phyloP scores from a whole-genome alignment of 2,113 vertebrate species.

The Microtus richardsoni region DNA sequence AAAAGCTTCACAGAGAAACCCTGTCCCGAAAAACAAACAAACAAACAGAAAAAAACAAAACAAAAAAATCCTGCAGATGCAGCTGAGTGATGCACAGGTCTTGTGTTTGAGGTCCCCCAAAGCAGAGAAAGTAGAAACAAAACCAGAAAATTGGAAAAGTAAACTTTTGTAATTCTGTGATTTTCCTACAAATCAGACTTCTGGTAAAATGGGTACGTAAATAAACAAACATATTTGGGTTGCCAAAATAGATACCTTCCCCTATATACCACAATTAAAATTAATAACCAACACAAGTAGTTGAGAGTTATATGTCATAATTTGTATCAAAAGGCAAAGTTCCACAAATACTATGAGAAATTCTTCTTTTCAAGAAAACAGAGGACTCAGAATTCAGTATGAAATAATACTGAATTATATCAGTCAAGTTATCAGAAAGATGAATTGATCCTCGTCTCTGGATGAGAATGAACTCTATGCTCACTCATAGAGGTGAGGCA shows the following conservation, averaged over 20 bases:
- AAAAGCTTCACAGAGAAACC: too few relatives aligned
- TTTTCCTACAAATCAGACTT: not conserved
- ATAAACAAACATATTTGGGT: slow-evolving; percentile 8
- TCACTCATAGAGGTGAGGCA: not conserved
- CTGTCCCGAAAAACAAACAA: too few relatives aligned
- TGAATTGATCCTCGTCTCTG: not conserved
- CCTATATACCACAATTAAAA: slow-evolving; percentile 18
- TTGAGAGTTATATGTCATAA: not conserved
- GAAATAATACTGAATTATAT: not conserved
- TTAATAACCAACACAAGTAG: slow-evolving; percentile 22
- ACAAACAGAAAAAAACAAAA: too few relatives aligned
- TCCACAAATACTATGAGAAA: not conserved
- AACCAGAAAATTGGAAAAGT: not conserved
- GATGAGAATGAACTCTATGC: not conserved
- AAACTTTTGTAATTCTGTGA: slow-evolving; percentile 11
- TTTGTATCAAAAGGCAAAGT: slow-evolving; percentile 54
- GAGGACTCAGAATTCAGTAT: not conserved
- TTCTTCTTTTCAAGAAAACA: slow-evolving; percentile 20
- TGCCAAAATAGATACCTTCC: not conserved
- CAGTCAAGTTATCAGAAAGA: not conserved
- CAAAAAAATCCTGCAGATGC: not conserved
- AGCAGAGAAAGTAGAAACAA: not conserved
- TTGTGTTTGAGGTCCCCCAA: not conserved
- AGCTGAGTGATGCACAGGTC: not conserved
- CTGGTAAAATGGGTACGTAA: not conserved